Base-by-base conservation (phyloP, 2,888 invertebrate species). In the Drosophila acutilabella region DNA sequence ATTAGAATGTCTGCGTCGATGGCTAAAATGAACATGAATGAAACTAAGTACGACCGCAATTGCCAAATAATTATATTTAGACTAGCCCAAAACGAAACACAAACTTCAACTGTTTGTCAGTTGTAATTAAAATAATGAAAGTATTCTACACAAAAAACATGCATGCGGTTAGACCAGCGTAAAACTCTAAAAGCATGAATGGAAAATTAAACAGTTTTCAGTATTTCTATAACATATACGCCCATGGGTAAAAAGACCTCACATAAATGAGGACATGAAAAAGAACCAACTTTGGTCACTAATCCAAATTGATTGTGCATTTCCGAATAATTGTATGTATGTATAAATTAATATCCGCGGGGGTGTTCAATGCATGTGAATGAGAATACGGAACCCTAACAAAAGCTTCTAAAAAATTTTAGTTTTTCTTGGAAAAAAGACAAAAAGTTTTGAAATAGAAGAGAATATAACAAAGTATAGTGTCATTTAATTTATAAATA, bases 91-190 rank as follows among this genome's bases (percentile, higher is more conserved):
- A 41, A 48, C 38, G 23, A 16, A 36, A 16, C 33, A 30, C 20
- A 20, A n/a, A 18, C 16, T 23, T 6, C 16, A 40, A 41, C 8
- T 53, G 52, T 56, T 72, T 71, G 67, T 54, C 77, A 77, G 54
- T 53, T 83, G 81, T 88, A 85, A 85, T 88, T 88, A 88, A 88
- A 86, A 86, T 88, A 85, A 88, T 83, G 75, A 71, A 78, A 80
- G 81, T 79, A 78, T 65, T 62, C 66, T 48, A 68, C 36, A 47
- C 40, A 47, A 50, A 86, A 79, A 86, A 79, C 70, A 53, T 71
- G 71, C 26, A 61, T 67, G 84, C 52, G 82, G 82, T 83, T 67
- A 36, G 11, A 74, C 71, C 87, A 66, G 66, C 16, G 56, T 8
- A 71, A 69, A 74, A 71, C 60, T 64, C 40, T 18, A 40, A 47